Evolutionary conservation across 2,888 invertebrate genomes (phyloP), one percentile per base, ranked within the genome.

Genomic region (Halictus ligatus): DNA sequence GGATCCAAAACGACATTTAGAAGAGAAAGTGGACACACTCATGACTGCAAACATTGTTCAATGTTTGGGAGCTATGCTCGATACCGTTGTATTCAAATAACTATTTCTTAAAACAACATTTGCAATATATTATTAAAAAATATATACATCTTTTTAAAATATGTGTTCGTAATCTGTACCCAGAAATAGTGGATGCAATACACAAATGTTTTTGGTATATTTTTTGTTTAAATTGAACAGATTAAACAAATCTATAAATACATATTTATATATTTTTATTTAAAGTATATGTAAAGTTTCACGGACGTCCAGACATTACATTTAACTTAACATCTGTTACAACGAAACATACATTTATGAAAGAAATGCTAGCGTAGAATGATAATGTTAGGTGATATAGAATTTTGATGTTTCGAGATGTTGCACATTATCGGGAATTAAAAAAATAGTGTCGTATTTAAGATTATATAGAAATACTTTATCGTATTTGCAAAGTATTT

Each of bases 41-140:
- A 99, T 99, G 99, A 98, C 99, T 80, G 98, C 98, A 91, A 99
- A 99, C 95, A 99, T 99, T 95, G 99, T 99, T 81, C 99, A 99
- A 96, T 98, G 98, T 96, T 96, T 99, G 94, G 99, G 99, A 91
- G 98, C 99, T 58, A 99, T 99, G 99, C 96, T 99, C 78, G 99
- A 99, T 95, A 98, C 98, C 43, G 97, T 98, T 93, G 98, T 98
- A 81, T 98, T 98, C 96, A 98, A 98, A 96, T 98, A 96, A 97
- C 88, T 91, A 80, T 85, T 89, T 86, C 81, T 85, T 75, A 78
- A 86, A 84, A 46, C 40, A 67, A 64, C 60, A 85, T 73, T 89
- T 85, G 81, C 85, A 86, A 89, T 89, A 88, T 89, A 88, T 76
- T 81, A 89, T 83, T 88, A 85, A 86, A 86, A 74, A 85, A 88